Evolutionary conservation across 1,140 invertebrate species (phyloP), one percentile per base, ranked within the genome.

Genomic region (Drosophila yakuba): DNA sequence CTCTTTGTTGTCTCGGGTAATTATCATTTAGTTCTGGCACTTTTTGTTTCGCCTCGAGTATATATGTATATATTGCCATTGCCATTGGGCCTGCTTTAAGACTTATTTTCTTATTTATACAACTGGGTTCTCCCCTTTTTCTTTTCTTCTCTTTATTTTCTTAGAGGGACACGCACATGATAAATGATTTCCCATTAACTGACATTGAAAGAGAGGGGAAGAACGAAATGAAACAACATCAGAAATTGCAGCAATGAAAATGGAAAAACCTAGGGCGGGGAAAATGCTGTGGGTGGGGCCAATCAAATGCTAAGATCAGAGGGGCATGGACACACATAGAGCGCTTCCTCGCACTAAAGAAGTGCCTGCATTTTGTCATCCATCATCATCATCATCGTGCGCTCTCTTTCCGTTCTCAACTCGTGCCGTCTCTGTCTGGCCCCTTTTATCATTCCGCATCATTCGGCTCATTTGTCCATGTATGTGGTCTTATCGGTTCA

Each of bases 181-280:
- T 91, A 84, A 91, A 91, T 91, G 88, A 84, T 78, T 91, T 83
- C 90, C 82, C 88, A 91, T 91, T 91, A 90, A 90, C 67, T 90
- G 72, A 58, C 78, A 81, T 84, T 82, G 68, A 72, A 75, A 69
- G 67, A 38, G 58, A 59, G 73, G 69, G 45, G 32, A 43, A 63
- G 28, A 51, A 60, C 20, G 47, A 68, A 36, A 35, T 47, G 43
- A 67, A 57, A 71, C 39, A 56, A 72, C 50, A 72, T 72, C 71
- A 47, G 44, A 57, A 72, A 77, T 61, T 67, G 64, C 74, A 59
- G 71, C 59, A 74, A 54, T 41, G 58, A 61, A 50, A 47, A 61
- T 14, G 39, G 32, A 56, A 72, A 64, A 38, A 35, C 36, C 48
- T 20, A 14, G 38, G 38, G 25, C 17, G 15, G 17, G 17, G 28